These are phyloP conservation scores for Cygnus olor DNA, from an alignment of 2,797 vertebrate genomes.

Conservation along the genomic window DNA sequence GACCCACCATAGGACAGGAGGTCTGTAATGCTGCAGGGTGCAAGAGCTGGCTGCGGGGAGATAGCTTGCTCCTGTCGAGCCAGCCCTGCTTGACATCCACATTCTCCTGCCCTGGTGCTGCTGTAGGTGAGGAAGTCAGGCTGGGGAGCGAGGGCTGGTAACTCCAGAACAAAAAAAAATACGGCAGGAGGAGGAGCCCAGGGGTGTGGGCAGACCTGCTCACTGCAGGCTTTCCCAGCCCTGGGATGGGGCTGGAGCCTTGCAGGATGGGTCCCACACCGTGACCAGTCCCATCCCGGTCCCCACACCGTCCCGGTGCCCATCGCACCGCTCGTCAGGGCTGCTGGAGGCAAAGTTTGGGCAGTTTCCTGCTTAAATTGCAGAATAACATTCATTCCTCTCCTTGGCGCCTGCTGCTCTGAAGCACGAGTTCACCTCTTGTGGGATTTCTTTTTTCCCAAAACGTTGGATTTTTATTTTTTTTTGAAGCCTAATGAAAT, in stretches of 20 bases:
- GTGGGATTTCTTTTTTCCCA: background rate
- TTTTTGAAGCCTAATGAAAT: slow-evolving; percentile 18
- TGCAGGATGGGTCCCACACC: accelerated
- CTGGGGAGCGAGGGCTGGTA: background rate
- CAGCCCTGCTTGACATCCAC: background rate
- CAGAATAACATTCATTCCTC: background rate
- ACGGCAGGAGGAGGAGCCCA: background rate
- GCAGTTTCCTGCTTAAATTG: background rate
- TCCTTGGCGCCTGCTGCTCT: background rate
- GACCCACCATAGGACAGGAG: no score
- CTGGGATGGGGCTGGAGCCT: background rate
- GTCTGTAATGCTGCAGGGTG: no score
- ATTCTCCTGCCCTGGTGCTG: background rate
- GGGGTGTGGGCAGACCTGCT: background rate
- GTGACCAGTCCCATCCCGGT: background rate
- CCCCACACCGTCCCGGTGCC: background rate
- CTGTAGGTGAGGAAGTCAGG: background rate
- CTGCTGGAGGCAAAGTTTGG: background rate
- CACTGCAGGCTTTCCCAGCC: background rate
- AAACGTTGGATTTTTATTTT: background rate
- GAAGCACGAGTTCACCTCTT: accelerated
- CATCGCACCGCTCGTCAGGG: accelerated
- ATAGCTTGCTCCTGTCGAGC: background rate
- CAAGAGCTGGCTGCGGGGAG: background rate
- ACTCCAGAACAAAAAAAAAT: background rate